Evolutionary conservation across 2,113 vertebrate genomes (phyloP), one percentile per base, ranked within the genome.

Genomic region (Osmerus eperlanus): DNA sequence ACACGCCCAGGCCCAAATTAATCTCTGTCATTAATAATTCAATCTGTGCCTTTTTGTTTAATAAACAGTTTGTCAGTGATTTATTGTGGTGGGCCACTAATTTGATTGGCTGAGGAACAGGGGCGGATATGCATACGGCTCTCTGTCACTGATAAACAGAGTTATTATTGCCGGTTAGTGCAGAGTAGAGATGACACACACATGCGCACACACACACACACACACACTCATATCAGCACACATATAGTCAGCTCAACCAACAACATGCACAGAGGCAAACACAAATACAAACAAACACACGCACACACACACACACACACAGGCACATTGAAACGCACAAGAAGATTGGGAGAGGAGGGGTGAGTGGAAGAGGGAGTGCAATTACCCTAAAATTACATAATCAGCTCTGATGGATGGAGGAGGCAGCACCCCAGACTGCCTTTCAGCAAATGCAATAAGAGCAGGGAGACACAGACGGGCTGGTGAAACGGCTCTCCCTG

Each of bases 41-140:
- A 84, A 87, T 87, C 78, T 65, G 65, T 55, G 78, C 79, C 85
- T 85, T 84, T 87, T 83, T 87, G 85, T 87, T 87, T 85, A 83
- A 87, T 87, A 87, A 87, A 84, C 85, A 87, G 74, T 79, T 81
- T 85, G 85, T 85, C 85, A 87, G 83, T 85, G 85, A 87, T 85
- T 77, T 87, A 85, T 87, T 78, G 29, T 16, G 61, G 76, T 58
- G 63, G 73, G 81, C 69, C 73, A 71, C 80, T 78, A 85, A 85
- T 84, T 82, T 83, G 83, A 87, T 87, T 85, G 85, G 54, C 65
- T 66, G 74, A 56, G 56, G 80, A 80, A 71, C 80, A 77, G 16
- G 78, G 77, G 81, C 76, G 81, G 81, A 84, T 85, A 81, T 81
- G 81, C 81, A 83, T 81, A 81, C 82, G 81, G 76, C 76, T 64